Evolutionary conservation across 2,797 vertebrate species (phyloP), one percentile per base, ranked within the genome.

Genomic region (Hydrophis major): DNA sequence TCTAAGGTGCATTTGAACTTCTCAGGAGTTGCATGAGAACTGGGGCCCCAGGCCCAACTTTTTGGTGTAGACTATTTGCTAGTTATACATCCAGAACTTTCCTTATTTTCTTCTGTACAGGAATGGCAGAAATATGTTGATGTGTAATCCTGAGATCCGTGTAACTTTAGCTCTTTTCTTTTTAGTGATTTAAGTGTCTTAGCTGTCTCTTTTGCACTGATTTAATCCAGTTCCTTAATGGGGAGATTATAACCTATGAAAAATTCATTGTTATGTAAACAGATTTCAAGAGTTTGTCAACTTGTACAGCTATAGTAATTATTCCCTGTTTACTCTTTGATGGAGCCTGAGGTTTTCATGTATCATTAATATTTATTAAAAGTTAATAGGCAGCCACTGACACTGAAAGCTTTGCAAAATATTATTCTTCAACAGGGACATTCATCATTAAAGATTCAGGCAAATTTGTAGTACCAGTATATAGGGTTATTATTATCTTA

Each of bases 361-460:
- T n/a, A n/a, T 78, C 92, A 86, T n/a, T 89, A 83, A 93, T 93
- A 94, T 94, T 92, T 90, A 92, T 32, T 74, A 69, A 32, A 61
- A 53, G 28, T 89, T 28, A 83, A 89, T 59, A 74, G 16, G 56
- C 91, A 88, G 11, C 55, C 10, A 89, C 10, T 66, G 47, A 10
- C 27, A 7, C 60, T 59, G 14, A 78, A 78, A 32, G 11, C 11
- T 53, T 20, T 8, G 42, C 4, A 50, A 50, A 88, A 53, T 32
- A n/a, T 37, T 88, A 47, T 63, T 78, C 55, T 89, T 78, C 69
- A 78, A 37, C 32, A 37, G 69, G 32, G 69, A 8, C 69, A 74
- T 74, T 74, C 7, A 37, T 42, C 32, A 37, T 20, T 18, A 74
- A 42, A 78, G 69, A 42, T 78, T 78, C 6, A 42, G 69, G 18